Conservation (phyloP, 2,113 vertebrate genomes). For the Phaethornis superciliosus region DNA sequence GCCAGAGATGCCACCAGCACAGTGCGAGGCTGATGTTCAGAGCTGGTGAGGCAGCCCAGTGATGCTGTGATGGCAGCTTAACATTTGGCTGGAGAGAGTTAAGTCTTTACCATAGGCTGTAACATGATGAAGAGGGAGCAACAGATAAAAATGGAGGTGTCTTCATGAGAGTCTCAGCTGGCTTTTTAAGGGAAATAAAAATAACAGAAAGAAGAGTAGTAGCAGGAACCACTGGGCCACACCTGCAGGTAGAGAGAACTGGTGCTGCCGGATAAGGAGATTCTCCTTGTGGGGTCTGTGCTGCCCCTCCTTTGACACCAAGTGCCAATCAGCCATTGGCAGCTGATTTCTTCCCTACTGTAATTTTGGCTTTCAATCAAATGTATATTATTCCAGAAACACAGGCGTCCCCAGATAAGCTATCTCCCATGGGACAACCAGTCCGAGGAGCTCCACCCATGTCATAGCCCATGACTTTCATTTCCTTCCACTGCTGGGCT, state of each 20-base stretch:
- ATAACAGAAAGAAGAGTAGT: background rate
- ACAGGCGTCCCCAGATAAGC: constrained; percentile 67
- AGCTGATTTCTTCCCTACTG: constrained; percentile 21
- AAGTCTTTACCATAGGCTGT: background rate
- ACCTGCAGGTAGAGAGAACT: constrained; percentile 20
- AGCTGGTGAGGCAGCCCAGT: background rate
- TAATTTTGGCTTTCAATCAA: constrained; percentile 57
- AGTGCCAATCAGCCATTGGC: constrained; percentile 31
- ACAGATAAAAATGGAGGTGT: background rate
- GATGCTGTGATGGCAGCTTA: rapidly evolving
- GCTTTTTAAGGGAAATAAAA: constrained; percentile 12
- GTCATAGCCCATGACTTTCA: background rate
- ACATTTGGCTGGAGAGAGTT: background rate
- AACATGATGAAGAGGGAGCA: background rate
- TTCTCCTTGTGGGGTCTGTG: background rate
- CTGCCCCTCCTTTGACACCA: constrained; percentile 2
- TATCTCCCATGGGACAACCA: constrained; percentile 77
- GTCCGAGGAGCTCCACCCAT: constrained; percentile 35
- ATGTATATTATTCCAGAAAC: constrained; percentile 71
- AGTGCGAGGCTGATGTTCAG: rapidly evolving
- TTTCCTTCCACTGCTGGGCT: background rate
- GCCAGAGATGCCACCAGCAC: background rate
- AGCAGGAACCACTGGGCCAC: background rate
- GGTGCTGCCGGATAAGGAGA: background rate
- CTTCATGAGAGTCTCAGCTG: background rate